phyloP scores from a whole-genome alignment of 30 jellyfish, hydroid and myxozoan species.

The Turritopsis dohrnii region DNA sequence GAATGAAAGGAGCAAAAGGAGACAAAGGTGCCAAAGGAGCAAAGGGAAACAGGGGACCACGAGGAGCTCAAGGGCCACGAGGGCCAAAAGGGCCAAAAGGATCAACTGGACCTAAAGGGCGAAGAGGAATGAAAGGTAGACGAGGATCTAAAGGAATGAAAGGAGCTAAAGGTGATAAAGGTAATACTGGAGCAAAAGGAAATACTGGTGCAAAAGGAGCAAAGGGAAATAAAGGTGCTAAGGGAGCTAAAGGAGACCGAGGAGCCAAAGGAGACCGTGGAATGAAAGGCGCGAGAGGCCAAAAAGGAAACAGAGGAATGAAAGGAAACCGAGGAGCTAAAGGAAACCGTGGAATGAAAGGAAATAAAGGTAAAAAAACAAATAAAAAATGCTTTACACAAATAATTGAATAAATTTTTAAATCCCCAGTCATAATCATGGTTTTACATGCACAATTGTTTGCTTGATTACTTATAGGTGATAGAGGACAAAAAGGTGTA shows the following conservation, averaged over 20 bases:
- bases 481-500: background rate
- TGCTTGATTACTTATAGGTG: background rate
- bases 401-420: too few species aligned
- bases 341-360: slow-evolving; percentile 1
- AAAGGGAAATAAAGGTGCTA: background rate
- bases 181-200: background rate
- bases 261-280: background rate
- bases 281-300: background rate
- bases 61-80: slow-evolving; percentile 16
- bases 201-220: background rate
- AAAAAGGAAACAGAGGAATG: too few species aligned
- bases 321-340: background rate
- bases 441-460: background rate
- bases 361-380: background rate
- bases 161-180: background rate
- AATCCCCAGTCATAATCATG: too few species aligned
- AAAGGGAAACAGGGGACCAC: background rate
- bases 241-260: background rate
- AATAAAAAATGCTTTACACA: too few species aligned
- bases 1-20: slow-evolving; percentile 13
- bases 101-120: slow-evolving; percentile 7
- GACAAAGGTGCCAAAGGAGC: background rate
- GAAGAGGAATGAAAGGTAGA: background rate
- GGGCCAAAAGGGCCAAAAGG: slow-evolving; percentile 21
- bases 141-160: too few species aligned